phyloP scores from a whole-genome alignment of 2,797 vertebrate genomes.

The Ctenochaetus hawaiiensis region DNA sequence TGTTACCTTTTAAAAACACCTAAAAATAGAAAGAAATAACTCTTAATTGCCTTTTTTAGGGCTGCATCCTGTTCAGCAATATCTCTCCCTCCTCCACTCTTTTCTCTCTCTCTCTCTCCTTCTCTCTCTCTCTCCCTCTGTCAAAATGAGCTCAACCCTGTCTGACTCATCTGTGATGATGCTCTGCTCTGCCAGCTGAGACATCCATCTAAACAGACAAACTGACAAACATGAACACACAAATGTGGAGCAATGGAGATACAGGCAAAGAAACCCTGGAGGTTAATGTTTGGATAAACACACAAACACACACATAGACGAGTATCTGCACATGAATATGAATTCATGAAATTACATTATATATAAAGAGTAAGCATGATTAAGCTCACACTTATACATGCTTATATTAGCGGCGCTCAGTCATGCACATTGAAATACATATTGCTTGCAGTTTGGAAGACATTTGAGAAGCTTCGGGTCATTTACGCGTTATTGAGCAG shows the following conservation, averaged over 20 bases:
- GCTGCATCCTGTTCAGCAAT: conserved; percentile 38
- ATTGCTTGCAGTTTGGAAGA: not conserved
- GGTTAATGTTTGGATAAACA: not conserved
- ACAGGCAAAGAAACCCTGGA: conserved; percentile 31
- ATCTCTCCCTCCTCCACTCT: conserved; percentile 1
- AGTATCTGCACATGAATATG: not conserved
- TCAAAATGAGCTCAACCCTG: conserved; percentile 55
- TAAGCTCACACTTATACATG: not conserved
- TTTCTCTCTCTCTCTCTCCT: conserved; percentile 25
- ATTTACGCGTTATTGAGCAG: not conserved
- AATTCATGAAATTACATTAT: not conserved
- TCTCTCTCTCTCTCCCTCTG: conserved; percentile 39
- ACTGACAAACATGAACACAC: conserved; percentile 60
- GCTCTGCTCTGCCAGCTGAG: conserved; percentile 66
- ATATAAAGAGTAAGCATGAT: not conserved
- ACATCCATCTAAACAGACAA: conserved; percentile 68
- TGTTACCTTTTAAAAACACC: conserved; percentile 9
- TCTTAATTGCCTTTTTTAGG: conserved; percentile 30
- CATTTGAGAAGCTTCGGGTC: not conserved
- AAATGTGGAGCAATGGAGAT: conserved; percentile 17
- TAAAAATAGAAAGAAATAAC: conserved; percentile 14
- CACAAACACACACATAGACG: not conserved
- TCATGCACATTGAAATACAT: not conserved
- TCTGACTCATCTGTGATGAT: conserved; percentile 74
- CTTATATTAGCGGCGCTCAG: not conserved